A percentile compares a stretch with the other conserved stretches of the same genome.
Evolutionary conservation across 2,797 vertebrate species (phyloP).

Genomic region (Erpetoichthys calabaricus): DNA sequence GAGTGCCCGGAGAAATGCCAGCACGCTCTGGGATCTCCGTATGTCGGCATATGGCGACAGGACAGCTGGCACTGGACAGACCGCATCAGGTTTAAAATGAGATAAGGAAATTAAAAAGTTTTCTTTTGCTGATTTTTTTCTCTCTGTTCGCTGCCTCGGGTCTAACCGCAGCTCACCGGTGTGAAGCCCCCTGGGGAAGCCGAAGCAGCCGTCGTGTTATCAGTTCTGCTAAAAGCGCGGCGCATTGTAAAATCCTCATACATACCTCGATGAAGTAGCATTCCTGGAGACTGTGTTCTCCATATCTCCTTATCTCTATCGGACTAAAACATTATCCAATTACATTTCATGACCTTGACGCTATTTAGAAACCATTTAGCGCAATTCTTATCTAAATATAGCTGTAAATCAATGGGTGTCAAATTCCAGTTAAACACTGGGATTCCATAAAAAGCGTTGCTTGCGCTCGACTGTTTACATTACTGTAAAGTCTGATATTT

Average conservation of each 20-base stretch:
- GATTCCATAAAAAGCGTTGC: constrained; percentile 77
- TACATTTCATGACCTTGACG: constrained; percentile 68
- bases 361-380: constrained; percentile 64
- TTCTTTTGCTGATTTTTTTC: no score
- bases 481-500: constrained; percentile 50
- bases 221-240: constrained; percentile 6
- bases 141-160: no score
- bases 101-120: no score
- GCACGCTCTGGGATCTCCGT: no score
- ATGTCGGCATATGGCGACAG: no score
- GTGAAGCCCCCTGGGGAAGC: constrained; percentile 9
- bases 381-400: constrained; percentile 83
- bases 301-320: constrained; percentile 46
- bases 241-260: constrained; percentile 14
- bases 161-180: constrained; percentile 1
- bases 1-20: no score
- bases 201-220: constrained; percentile 14
- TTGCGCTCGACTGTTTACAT: constrained; percentile 67
- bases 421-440: constrained; percentile 58
- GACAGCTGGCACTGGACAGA: no score
- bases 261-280: constrained; percentile 15
- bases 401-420: constrained; percentile 75
- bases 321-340: constrained; percentile 48
- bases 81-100: no score
- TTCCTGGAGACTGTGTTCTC: constrained; percentile 16